These are phyloP conservation scores for Scartelaos histophorus DNA, from an alignment of 2,113 vertebrate species.

Conservation along the genomic window DNA sequence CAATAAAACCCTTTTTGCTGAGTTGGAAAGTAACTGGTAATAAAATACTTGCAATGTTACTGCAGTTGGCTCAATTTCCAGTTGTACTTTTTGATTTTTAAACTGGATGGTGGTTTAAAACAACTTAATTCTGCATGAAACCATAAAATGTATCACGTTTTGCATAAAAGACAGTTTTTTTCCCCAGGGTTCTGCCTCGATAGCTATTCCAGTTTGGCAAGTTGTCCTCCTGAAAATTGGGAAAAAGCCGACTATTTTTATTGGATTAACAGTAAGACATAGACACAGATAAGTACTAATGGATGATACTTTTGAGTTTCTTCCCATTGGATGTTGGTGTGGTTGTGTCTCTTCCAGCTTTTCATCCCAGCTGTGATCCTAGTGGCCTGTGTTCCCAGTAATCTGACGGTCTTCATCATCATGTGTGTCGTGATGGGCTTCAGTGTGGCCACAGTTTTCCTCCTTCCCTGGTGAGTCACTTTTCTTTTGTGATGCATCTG, in stretches of 20 bases:
- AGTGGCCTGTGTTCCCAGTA: constrained; percentile 64
- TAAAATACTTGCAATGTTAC: too few relatives aligned
- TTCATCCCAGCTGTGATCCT: constrained; percentile 71
- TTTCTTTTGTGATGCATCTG: constrained; percentile 18
- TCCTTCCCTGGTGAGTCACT: constrained; percentile 79
- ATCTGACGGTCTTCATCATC: constrained; percentile 67
- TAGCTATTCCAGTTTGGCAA: constrained; percentile 79
- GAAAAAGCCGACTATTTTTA: constrained; percentile 71
- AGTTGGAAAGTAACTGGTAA: too few relatives aligned
- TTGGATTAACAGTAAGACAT: constrained; percentile 73
- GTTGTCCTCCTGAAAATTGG: constrained; percentile 71
- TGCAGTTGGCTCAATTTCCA: too few relatives aligned
- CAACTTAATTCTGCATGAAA: too few relatives aligned
- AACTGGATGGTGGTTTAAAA: too few relatives aligned
- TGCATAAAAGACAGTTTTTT: not conserved
- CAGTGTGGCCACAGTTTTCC: constrained; percentile 72
- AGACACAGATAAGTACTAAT: not conserved
- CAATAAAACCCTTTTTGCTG: too few relatives aligned
- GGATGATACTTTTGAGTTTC: not conserved
- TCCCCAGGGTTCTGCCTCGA: constrained; percentile 66
- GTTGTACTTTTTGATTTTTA: too few relatives aligned
- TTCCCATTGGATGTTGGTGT: not conserved
- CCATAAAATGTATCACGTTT: too few relatives aligned
- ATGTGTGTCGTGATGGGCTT: constrained; percentile 72
- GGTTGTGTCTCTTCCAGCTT: constrained; percentile 62